A percentile compares a stretch with the other conserved stretches of the same genome.
Conservation (phyloP, 2,113 vertebrate genomes). For the Etheostoma spectabile region DNA sequence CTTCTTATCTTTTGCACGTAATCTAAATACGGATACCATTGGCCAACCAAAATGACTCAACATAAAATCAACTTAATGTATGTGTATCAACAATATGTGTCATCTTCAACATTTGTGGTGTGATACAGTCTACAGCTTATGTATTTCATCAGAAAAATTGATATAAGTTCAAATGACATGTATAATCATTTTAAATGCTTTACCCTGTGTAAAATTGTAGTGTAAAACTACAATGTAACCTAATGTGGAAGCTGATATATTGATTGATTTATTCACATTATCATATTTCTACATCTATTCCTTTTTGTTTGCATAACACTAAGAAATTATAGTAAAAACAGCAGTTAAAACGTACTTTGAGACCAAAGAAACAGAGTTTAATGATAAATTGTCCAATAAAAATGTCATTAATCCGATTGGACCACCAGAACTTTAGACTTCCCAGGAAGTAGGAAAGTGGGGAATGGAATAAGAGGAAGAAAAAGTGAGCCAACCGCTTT, state of each 20-base stretch:
- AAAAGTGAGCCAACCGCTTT: slow-evolving; percentile 3
- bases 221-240: neutral
- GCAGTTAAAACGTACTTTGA: neutral
- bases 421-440: neutral
- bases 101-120: neutral
- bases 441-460: neutral
- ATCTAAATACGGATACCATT: no score
- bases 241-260: neutral
- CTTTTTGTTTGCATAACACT: neutral
- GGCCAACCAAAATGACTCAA: neutral
- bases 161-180: neutral
- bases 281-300: neutral
- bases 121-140: neutral
- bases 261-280: neutral
- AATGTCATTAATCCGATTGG: neutral
- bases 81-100: neutral
- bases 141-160: neutral
- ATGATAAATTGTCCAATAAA: neutral
- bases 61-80: neutral
- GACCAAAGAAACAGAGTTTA: neutral
- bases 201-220: neutral
- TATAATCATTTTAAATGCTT: neutral
- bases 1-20: no score
- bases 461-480: slow-evolving; percentile 30
- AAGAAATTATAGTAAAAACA: neutral